Percentiles rank a stretch among this genome's conserved stretches.
phyloP scores from a whole-genome alignment of 1,140 invertebrate species.

The Bombus superbus region DNA sequence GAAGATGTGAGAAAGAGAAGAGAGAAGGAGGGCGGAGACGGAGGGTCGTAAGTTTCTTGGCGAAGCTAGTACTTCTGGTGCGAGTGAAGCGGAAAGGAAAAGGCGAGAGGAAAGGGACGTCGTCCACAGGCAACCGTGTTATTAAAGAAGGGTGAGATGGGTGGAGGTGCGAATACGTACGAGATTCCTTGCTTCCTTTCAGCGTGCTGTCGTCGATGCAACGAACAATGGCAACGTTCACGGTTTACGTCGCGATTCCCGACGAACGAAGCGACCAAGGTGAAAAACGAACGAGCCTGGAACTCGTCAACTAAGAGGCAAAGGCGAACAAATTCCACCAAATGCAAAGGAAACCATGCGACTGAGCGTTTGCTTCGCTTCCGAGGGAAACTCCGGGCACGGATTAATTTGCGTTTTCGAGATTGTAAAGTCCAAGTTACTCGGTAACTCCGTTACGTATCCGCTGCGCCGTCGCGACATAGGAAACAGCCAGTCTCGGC shows the following conservation, averaged over 20 bases:
- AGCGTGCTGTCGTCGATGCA: slow-evolving; percentile 4
- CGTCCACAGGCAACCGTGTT: neutral
- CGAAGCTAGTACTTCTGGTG: neutral
- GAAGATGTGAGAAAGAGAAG: neutral
- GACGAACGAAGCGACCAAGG: neutral
- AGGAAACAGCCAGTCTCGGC: neutral
- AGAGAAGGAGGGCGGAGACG: no score
- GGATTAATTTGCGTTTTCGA: slow-evolving; percentile 49
- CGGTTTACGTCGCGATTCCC: neutral
- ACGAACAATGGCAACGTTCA: slow-evolving; percentile 10
- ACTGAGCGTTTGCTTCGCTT: neutral
- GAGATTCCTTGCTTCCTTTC: neutral
- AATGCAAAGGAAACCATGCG: neutral
- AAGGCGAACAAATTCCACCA: slow-evolving; percentile 20
- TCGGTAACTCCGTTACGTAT: slow-evolving; percentile 28
- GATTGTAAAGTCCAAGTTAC: slow-evolving; percentile 19
- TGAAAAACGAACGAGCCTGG: neutral
- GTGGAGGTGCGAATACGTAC: neutral
- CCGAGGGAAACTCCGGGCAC: neutral
- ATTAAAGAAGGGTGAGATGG: neutral
- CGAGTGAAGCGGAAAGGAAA: neutral
- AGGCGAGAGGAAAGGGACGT: neutral
- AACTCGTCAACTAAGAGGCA: slow-evolving; percentile 11
- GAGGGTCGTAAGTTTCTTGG: neutral
- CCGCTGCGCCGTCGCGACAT: neutral